These are phyloP conservation scores for Drosophila baimaii DNA, from an alignment of 1,140 invertebrate genomes.

Conservation along the genomic window DNA sequence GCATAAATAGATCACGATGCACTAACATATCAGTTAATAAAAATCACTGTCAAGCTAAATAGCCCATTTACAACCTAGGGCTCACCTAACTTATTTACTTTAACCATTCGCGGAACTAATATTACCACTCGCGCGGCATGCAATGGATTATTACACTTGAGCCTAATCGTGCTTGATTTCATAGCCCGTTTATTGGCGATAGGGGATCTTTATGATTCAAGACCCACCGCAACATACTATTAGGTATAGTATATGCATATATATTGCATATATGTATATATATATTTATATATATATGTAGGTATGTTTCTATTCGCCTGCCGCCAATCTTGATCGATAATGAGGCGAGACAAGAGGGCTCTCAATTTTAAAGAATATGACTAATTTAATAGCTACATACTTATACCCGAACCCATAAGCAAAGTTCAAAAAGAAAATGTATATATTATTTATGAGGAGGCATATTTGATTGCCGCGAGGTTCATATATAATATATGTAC, in stretches of 20 bases:
- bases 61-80: background rate
- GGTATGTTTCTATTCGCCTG: too few relatives aligned
- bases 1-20: too few relatives aligned
- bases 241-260: background rate
- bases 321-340: background rate
- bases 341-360: background rate
- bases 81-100: background rate
- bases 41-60: background rate
- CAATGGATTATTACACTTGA: slow-evolving; percentile 10
- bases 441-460: background rate
- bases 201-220: slow-evolving; percentile 20
- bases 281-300: too few relatives aligned
- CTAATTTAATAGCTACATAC: background rate
- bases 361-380: background rate
- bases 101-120: background rate
- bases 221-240: slow-evolving; percentile 29
- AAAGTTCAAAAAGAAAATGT: background rate
- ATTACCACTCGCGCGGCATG: background rate
- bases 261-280: too few relatives aligned
- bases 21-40: too few relatives aligned
- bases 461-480: too few relatives aligned
- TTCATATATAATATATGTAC: too few relatives aligned
- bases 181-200: slow-evolving; percentile 3
- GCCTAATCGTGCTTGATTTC: slow-evolving; percentile 13
- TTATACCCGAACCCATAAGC: background rate